These are phyloP conservation scores for Cynoglossus semilaevis DNA, from an alignment of 2,113 vertebrate species.

Conservation along the genomic window DNA sequence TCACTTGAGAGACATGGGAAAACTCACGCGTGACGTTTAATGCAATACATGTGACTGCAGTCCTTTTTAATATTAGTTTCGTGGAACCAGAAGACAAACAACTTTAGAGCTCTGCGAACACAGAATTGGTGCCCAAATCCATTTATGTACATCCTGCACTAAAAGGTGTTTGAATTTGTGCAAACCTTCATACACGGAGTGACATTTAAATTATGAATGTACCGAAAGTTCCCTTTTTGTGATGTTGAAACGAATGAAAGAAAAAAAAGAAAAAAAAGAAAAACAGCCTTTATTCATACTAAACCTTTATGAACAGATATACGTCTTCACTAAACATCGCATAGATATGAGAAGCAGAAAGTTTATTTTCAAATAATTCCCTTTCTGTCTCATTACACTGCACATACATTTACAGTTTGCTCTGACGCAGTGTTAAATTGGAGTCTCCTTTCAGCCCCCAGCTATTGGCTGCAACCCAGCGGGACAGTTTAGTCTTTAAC, in stretches of 20 bases:
- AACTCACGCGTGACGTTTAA: conserved; percentile 11
- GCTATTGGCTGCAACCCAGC: not conserved
- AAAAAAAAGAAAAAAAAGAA: not conserved
- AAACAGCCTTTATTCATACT: too few relatives aligned
- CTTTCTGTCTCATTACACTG: too few relatives aligned
- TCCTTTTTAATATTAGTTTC: conserved; percentile 22
- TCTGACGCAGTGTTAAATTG: not conserved
- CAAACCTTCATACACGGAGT: too few relatives aligned
- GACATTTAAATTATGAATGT: too few relatives aligned
- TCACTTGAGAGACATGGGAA: conserved; percentile 5
- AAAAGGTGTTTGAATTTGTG: too few relatives aligned
- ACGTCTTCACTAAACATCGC: too few relatives aligned
- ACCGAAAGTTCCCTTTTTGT: too few relatives aligned
- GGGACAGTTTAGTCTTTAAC: conserved; percentile 2
- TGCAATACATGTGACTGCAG: conserved; percentile 11
- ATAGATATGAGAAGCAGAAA: not conserved
- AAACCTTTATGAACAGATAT: too few relatives aligned
- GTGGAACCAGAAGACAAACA: not conserved
- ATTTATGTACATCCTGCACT: too few relatives aligned
- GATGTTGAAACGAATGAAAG: too few relatives aligned
- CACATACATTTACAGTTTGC: not conserved
- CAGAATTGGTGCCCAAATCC: not conserved
- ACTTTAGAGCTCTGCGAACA: not conserved
- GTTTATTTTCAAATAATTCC: too few relatives aligned
- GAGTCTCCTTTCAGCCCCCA: conserved; percentile 1